Evolutionary conservation across 2,113 vertebrate species (phyloP), one percentile per base, ranked within the genome.

Genomic region (Struthidea cinerea): DNA sequence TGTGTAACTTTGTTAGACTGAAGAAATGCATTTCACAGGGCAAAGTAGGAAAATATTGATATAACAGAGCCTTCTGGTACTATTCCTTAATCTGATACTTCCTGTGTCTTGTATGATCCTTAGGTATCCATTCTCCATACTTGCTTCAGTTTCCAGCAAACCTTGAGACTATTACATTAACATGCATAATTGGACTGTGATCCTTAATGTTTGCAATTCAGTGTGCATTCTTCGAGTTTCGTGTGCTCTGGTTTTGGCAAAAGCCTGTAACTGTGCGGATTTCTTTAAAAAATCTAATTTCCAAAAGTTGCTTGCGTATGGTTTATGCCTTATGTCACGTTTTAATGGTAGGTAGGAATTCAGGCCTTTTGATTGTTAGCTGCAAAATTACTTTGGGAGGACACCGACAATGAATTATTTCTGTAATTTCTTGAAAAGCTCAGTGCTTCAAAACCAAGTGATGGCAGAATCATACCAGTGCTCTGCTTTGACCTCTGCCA

Each of bases 101-200:
- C 9, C 7, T 69, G 9, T 55, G 3, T 50, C 8, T 67, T n/a
- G 22, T 19, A 59, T 1, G 0, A 23, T 50, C 32, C 19, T 59
- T 30, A 39, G 37, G 57, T 74, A 65, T 32, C 33, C 4, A 7
- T 82, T 74, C 59, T 52, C 37, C 46, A 17, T 24, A n/a, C 13
- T 41, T 88, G 6, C 24, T 80, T 55, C 35, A 35, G 11, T 68
- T 56, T 84, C 16, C 15, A 61, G n/a, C 5, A 81, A 5, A 10
- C 16, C 8, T 52, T 52, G 27, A 68, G 21, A 22, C 32, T 37
- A 28, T 49, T 52, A 17, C 32, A 27, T 35, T n/a, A 57, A 41
- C 18, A 26, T 13, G 4, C 7, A 33, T 1, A 2, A 23, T 55
- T 46, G 39, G 14, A 64, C 23, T 50, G 3, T n/a, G 28, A 46